phyloP scores from a whole-genome alignment of 1,140 invertebrate genomes.

The Cepaea nemoralis region DNA sequence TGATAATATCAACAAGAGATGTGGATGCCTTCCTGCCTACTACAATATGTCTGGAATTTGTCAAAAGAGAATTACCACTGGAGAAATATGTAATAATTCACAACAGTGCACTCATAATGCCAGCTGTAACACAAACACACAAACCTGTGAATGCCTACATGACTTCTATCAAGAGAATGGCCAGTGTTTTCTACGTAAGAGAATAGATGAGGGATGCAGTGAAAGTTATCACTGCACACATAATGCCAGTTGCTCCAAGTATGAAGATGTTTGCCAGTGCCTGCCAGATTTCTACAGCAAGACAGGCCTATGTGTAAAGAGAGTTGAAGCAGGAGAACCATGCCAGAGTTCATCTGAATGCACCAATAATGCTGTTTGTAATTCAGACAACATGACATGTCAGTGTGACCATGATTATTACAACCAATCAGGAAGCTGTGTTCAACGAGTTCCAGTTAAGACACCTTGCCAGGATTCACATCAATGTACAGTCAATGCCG shows the following conservation, averaged over 20 bases:
- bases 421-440: slow-evolving; percentile 39
- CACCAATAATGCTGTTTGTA: slow-evolving; percentile 30
- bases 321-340: slow-evolving; percentile 28
- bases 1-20: slow-evolving; percentile 27
- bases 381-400: slow-evolving; percentile 26
- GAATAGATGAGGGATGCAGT: slow-evolving; percentile 22
- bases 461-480: slow-evolving; percentile 27
- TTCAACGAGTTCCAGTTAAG: slow-evolving; percentile 4
- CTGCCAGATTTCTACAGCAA: slow-evolving; percentile 31
- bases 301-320: slow-evolving; percentile 18
- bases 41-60: slow-evolving; percentile 40
- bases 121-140: background rate
- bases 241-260: slow-evolving; percentile 39
- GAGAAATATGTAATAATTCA: background rate
- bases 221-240: slow-evolving; percentile 39
- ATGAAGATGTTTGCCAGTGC: slow-evolving; percentile 42
- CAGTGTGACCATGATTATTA: slow-evolving; percentile 38
- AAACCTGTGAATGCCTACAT: background rate
- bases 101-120: slow-evolving; percentile 11
- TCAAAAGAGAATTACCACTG: background rate
- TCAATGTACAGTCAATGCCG: slow-evolving; percentile 39
- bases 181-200: background rate
- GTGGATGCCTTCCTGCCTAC: slow-evolving; percentile 28
- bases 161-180: slow-evolving; percentile 23
- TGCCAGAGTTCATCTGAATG: slow-evolving; percentile 29